These are phyloP conservation scores for Epinotia demarniana DNA, from an alignment of 2,888 invertebrate genomes.

Conservation along the genomic window DNA sequence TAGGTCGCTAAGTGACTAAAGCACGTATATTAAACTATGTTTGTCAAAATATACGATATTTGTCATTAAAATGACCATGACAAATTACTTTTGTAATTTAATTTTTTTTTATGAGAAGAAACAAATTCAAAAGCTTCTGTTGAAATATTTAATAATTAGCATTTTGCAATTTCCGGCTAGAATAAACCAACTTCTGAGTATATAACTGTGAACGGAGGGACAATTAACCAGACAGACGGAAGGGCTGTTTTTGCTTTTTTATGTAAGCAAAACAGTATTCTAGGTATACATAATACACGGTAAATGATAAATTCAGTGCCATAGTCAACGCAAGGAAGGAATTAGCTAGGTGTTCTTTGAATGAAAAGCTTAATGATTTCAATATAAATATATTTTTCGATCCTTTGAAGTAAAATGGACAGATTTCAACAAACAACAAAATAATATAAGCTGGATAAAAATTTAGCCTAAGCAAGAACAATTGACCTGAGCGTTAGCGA, in stretches of 20 bases:
- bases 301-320: neutral
- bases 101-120: neutral
- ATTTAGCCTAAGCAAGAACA: constrained; percentile 59
- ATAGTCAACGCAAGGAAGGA: constrained; percentile 54
- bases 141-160: too few relatives aligned
- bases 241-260: too few relatives aligned
- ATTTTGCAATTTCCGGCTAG: too few relatives aligned
- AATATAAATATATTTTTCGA: constrained; percentile 81
- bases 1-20: neutral
- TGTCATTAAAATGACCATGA: neutral
- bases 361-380: constrained; percentile 80
- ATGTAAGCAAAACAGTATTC: neutral
- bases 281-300: neutral
- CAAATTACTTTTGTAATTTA: neutral
- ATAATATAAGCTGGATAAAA: constrained; percentile 79
- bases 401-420: constrained; percentile 78
- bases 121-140: too few relatives aligned
- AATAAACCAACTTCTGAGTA: too few relatives aligned
- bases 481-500: constrained; percentile 61
- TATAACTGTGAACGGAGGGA: too few relatives aligned
- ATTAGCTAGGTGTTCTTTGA: constrained; percentile 68
- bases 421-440: constrained; percentile 71
- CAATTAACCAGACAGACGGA: too few relatives aligned
- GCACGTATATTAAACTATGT: neutral
- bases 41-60: neutral